Evolutionary conservation across 1,140 invertebrate species (phyloP).

Genomic region (Scaptodrosophila lebanonensis): DNA sequence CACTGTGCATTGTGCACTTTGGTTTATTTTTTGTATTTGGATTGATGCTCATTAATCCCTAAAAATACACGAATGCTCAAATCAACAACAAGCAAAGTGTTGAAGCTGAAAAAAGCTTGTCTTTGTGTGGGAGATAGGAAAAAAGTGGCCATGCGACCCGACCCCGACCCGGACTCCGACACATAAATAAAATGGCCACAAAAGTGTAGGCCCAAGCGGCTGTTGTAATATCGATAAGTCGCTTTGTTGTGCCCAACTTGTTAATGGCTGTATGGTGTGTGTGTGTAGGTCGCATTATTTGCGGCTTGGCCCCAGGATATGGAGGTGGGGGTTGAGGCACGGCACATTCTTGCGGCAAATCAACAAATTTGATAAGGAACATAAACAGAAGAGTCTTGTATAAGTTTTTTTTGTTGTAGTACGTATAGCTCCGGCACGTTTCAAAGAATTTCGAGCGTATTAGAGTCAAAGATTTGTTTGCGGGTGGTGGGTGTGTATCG

Average conservation of each 20-base stretch:
- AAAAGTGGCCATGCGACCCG: constrained; percentile 16
- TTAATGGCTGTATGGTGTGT: constrained; percentile 50
- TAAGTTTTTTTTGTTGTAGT: constrained; percentile 4
- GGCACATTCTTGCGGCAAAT: constrained; percentile 55
- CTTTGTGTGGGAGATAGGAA: constrained; percentile 23
- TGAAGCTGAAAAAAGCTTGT: constrained; percentile 70
- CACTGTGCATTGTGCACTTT: not conserved
- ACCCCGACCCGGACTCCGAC: too few relatives aligned
- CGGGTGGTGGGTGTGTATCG: too few relatives aligned
- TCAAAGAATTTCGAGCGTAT: constrained; percentile 69
- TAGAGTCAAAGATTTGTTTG: too few relatives aligned
- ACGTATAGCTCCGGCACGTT: constrained; percentile 34
- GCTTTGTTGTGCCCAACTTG: constrained; percentile 62
- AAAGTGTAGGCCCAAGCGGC: constrained; percentile 16
- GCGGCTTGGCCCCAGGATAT: constrained; percentile 66
- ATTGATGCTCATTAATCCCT: constrained; percentile 73
- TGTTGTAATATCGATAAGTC: constrained; percentile 69
- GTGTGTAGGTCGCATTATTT: constrained; percentile 60
- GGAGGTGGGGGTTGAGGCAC: constrained; percentile 45
- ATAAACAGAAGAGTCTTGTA: constrained; percentile 39
- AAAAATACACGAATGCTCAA: constrained; percentile 62
- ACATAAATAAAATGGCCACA: constrained; percentile 46
- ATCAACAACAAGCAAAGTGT: constrained; percentile 68
- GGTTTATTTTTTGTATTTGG: constrained; percentile 61
- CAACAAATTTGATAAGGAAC: constrained; percentile 74